Evolutionary conservation across 2,797 vertebrate species (phyloP).

Genomic region (Tadarida brasiliensis): DNA sequence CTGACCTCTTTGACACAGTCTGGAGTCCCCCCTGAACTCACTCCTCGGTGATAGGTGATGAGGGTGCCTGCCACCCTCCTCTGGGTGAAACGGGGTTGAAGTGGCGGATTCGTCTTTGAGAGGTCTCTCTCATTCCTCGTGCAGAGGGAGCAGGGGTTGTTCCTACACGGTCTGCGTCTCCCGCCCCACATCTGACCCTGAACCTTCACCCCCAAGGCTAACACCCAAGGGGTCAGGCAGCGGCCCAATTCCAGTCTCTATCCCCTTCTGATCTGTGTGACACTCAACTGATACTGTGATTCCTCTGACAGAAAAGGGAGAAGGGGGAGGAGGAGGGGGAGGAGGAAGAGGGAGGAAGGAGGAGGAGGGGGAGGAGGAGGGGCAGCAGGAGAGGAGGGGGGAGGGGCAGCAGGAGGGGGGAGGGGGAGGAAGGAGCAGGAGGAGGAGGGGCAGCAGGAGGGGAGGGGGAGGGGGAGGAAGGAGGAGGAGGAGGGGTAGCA

Average conservation of each 20-base stretch:
- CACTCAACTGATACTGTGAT: neutral
- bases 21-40: neutral
- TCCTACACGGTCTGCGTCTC: neutral
- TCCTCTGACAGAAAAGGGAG: neutral
- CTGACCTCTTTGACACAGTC: neutral
- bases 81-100: neutral
- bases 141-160: neutral
- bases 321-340: neutral
- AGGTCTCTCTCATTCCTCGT: neutral
- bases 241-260: neutral
- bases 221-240: neutral
- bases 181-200: neutral
- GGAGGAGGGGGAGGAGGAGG: too few species aligned
- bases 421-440: neutral
- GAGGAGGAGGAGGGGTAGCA: too few species aligned
- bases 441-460: too few species aligned
- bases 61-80: neutral
- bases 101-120: neutral
- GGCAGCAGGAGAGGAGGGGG: rapidly evolving
- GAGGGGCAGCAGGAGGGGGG: too few species aligned
- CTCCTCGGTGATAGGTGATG: constrained; percentile 14
- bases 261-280: neutral
- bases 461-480: too few species aligned
- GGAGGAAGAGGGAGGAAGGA: too few species aligned
- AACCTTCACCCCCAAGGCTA: neutral